Evolutionary conservation across 2,888 invertebrate species (phyloP).

Genomic region (Tipula lateralis): DNA sequence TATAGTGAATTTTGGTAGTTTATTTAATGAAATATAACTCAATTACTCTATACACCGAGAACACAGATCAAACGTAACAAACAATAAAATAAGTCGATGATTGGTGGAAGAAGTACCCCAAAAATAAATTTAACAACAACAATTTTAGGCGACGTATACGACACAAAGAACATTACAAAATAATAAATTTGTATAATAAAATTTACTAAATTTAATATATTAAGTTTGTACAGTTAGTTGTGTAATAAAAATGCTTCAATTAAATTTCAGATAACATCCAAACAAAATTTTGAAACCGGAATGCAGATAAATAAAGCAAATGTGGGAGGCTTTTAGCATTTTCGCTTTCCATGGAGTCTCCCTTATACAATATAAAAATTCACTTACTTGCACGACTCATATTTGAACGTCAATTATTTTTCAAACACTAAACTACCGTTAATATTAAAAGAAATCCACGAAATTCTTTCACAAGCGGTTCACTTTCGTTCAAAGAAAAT

Average conservation of each 20-base stretch:
- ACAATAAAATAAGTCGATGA: neutral
- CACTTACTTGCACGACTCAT: conserved; percentile 29
- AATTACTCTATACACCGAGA: neutral
- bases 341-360: neutral
- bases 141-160: neutral
- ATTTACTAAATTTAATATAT: neutral
- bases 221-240: neutral
- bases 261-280: neutral
- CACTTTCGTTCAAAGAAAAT: neutral
- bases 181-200: neutral
- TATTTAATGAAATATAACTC: neutral
- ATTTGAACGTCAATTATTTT: neutral
- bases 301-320: neutral
- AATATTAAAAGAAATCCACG: neutral
- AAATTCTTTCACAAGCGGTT: conserved; percentile 25
- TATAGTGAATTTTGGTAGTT: neutral
- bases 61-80: neutral
- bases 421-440: neutral
- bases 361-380: neutral
- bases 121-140: conserved; percentile 3
- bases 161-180: neutral
- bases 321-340: conserved; percentile 26
- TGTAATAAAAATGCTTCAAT: neutral
- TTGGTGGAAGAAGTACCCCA: conserved; percentile 6
- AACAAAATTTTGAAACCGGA: neutral